Evolutionary conservation across 1,140 invertebrate species (phyloP).

Genomic region (Globodera rostochiensis): DNA sequence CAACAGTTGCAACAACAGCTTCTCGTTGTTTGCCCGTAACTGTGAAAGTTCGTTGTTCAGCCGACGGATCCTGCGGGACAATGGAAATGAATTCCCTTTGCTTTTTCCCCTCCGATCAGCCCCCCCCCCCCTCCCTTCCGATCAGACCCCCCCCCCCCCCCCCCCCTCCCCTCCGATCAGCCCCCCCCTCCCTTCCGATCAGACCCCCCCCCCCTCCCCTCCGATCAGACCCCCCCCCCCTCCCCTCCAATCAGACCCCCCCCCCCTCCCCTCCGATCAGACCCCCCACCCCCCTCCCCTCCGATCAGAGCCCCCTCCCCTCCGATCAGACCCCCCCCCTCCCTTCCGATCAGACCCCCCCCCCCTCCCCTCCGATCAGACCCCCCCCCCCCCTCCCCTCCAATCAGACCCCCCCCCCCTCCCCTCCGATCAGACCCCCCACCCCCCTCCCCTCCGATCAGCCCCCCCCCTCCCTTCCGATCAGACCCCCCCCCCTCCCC

Average conservation of each 20-base stretch:
- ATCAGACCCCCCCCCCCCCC: constrained; percentile 29
- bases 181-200: neutral
- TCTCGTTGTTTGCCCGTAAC: constrained; percentile 25
- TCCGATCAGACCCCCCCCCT: too few relatives aligned
- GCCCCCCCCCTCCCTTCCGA: neutral
- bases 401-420: constrained; percentile 14
- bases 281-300: constrained; percentile 14
- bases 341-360: constrained; percentile 9
- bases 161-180: neutral
- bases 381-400: neutral
- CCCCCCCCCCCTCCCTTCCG: too few relatives aligned
- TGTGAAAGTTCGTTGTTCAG: constrained; percentile 22
- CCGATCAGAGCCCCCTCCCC: too few relatives aligned
- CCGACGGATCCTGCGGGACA: constrained; percentile 15
- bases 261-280: neutral
- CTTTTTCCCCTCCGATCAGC: neutral
- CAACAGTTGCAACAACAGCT: constrained; percentile 2
- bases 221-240: constrained; percentile 15
- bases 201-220: constrained; percentile 10
- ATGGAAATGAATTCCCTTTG: constrained; percentile 1
- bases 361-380: neutral
- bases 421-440: constrained; percentile 13
- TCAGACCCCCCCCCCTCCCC: constrained; percentile 10
- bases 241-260: constrained; percentile 11
- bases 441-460: neutral